Evolutionary conservation across 2,797 vertebrate species (phyloP), one percentile per base, ranked within the genome.

Genomic region (Calcarius lapponicus): DNA sequence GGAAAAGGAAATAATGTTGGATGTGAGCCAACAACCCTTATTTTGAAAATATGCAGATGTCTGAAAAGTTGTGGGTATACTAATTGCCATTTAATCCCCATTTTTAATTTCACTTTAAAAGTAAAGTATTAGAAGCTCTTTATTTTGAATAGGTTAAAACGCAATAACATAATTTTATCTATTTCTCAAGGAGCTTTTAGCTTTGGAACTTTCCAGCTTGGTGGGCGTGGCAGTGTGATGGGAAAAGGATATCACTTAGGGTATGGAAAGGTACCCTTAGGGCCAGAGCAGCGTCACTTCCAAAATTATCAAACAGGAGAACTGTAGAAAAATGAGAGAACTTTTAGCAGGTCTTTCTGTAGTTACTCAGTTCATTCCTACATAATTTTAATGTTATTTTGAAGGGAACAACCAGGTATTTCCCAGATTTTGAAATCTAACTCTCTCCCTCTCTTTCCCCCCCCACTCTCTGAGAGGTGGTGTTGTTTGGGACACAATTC

Each of bases 351-450:
- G 7, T 48, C 14, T 48, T 58, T 43, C 54, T 67, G 28, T 22
- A 7, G 5, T 43, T 34, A 36, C 7, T 43, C 51, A 25, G 17
- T 43, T 75, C 3, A 15, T 38, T 89, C 65, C 20, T 72, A 17
- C 0, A 0, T 9, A 4, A 53, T 1, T 76, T 38, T 67, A 4
- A 47, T 51, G 7, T 31, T 61, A 31, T 11, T 66, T n/a, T 61
- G 6, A n/a, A 51, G 54, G 12, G 8, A 60, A 45, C 3, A 62
- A 25, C 2, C 10, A 48, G 31, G 6, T 10, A 67, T 58, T 72
- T 58, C 17, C 28, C 5, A 26, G 24, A 29, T 7, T 51, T 19
- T 19, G 13, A 53, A 31, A n/a, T 24, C 22, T 38, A 24, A 6
- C 11, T 47, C 7, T 13, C 4, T 26, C 20, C 16, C 16, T 62